These are phyloP conservation scores for Sitophilus oryzae DNA, from an alignment of 1,140 invertebrate genomes.

Conservation along the genomic window DNA sequence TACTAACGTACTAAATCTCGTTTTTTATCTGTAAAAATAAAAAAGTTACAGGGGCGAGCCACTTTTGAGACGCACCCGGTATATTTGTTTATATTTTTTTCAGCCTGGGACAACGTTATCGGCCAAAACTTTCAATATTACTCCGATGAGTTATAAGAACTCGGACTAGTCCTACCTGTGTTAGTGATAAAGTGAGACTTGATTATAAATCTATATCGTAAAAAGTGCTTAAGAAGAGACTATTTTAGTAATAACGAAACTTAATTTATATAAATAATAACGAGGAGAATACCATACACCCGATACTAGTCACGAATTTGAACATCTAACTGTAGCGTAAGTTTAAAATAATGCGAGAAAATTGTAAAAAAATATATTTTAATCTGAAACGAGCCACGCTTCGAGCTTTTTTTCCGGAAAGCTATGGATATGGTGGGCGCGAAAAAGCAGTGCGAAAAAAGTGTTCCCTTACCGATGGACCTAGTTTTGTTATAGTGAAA, in stretches of 20 bases:
- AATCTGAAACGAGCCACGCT: neutral
- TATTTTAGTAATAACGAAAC: constrained; percentile 9
- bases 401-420: neutral
- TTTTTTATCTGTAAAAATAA: too few species aligned
- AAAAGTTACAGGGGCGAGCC: too few species aligned
- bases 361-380: constrained; percentile 7
- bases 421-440: neutral
- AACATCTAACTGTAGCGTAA: neutral
- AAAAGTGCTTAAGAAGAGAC: constrained; percentile 12
- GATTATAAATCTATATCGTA: constrained; percentile 5
- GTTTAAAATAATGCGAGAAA: constrained; percentile 6
- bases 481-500: neutral
- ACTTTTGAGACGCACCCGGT: too few species aligned
- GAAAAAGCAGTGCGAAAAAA: constrained; percentile 8
- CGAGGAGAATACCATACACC: neutral
- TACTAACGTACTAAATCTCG: too few species aligned
- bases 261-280: constrained; percentile 16
- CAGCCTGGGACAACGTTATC: constrained; percentile 52
- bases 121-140: constrained; percentile 40
- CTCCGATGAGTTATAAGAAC: constrained; percentile 27
- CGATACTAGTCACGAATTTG: constrained; percentile 4
- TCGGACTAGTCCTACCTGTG: constrained; percentile 8
- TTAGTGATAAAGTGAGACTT: constrained; percentile 15
- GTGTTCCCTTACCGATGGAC: neutral
- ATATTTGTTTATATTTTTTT: too few species aligned